Conservation (phyloP, 2,797 vertebrate genomes). For the Lacerta viridis region DNA sequence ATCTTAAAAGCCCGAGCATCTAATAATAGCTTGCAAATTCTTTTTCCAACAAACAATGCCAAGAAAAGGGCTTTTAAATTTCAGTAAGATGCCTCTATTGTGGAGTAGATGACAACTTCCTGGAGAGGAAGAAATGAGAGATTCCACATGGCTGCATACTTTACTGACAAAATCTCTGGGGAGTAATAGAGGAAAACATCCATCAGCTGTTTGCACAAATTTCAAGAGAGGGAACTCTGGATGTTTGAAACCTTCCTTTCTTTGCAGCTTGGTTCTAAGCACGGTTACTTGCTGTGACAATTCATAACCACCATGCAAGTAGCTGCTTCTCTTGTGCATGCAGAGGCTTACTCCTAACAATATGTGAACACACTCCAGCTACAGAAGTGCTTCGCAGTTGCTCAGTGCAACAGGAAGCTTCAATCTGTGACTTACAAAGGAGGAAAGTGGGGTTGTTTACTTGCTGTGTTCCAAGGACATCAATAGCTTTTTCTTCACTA, state of each 20-base stretch:
- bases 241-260: neutral
- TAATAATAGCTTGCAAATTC: constrained; percentile 42
- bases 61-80: constrained; percentile 28
- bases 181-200: constrained; percentile 46
- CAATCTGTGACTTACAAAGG: neutral
- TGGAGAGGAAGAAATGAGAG: constrained; percentile 9
- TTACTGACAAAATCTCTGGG: constrained; percentile 49
- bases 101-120: constrained; percentile 20
- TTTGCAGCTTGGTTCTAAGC: neutral
- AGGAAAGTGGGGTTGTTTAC: constrained; percentile 16
- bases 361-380: neutral
- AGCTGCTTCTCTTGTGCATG: neutral
- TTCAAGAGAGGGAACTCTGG: constrained; percentile 28
- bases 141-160: constrained; percentile 35
- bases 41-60: constrained; percentile 47
- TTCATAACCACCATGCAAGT: neutral
- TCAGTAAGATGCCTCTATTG: constrained; percentile 47
- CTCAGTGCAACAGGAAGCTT: neutral
- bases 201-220: constrained; percentile 20
- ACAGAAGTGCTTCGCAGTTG: neutral
- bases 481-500: accelerated
- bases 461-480: neutral
- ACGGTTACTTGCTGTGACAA: neutral
- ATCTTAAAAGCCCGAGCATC: constrained; percentile 32
- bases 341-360: neutral